A percentile compares a stretch with the other conserved stretches of the same genome.
Evolutionary conservation across 1,140 invertebrate species (phyloP).

Genomic region (Helicorthomorpha holstii): DNA sequence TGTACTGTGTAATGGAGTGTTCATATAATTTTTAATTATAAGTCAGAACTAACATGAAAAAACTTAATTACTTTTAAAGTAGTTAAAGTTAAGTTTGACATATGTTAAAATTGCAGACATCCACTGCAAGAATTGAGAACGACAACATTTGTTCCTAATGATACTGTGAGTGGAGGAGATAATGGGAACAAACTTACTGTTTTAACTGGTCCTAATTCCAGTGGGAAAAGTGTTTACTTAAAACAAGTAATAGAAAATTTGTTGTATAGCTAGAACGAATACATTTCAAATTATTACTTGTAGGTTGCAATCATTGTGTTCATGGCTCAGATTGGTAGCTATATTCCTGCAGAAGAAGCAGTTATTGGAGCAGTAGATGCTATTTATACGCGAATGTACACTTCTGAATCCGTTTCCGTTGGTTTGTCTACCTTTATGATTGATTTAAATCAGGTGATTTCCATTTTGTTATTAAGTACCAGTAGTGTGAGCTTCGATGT

Average conservation of each 20-base stretch:
- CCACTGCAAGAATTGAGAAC: constrained; percentile 51
- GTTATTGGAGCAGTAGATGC: constrained; percentile 47
- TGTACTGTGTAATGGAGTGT: background rate
- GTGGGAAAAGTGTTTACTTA: constrained; percentile 81
- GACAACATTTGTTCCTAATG: constrained; percentile 53
- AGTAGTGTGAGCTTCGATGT: too few species aligned
- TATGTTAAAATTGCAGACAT: constrained; percentile 33
- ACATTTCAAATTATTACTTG: constrained; percentile 1
- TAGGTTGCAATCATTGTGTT: constrained; percentile 52
- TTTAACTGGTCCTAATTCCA: constrained; percentile 73
- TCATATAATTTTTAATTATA: background rate
- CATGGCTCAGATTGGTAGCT: constrained; percentile 75
- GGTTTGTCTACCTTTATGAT: constrained; percentile 70
- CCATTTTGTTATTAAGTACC: background rate
- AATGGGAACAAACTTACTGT: constrained; percentile 50
- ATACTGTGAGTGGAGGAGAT: constrained; percentile 35
- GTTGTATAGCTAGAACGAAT: background rate
- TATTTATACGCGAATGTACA: constrained; percentile 56
- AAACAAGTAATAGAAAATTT: constrained; percentile 42
- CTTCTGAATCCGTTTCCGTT: constrained; percentile 50
- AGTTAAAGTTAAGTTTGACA: background rate
- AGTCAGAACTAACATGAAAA: too few species aligned
- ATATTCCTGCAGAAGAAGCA: constrained; percentile 60
- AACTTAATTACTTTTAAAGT: background rate
- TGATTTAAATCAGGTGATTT: constrained; percentile 56